These are phyloP conservation scores for Neodiprion fabricii DNA, from an alignment of 1,140 invertebrate species.

Conservation along the genomic window DNA sequence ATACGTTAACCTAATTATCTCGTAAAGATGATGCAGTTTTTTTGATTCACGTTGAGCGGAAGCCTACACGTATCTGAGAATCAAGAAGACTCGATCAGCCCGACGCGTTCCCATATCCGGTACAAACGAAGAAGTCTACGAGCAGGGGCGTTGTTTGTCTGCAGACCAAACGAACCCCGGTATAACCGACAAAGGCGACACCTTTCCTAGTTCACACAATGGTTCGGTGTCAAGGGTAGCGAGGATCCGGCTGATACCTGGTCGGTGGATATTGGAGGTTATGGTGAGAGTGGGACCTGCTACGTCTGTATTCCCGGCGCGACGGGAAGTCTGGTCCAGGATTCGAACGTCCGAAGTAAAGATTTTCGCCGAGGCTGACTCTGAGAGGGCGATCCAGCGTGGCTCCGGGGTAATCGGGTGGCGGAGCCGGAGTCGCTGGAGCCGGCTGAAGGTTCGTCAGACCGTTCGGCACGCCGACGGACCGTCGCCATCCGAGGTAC, in stretches of 20 bases:
- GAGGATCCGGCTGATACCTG: slow-evolving; percentile 46
- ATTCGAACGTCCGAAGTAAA: slow-evolving; percentile 22
- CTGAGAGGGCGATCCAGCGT: slow-evolving; percentile 12
- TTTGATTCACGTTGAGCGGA: no score
- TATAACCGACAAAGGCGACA: no score
- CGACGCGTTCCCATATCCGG: no score
- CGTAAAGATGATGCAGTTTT: no score
- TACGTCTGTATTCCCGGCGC: slow-evolving; percentile 42
- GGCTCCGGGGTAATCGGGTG: slow-evolving; percentile 51
- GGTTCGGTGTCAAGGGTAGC: slow-evolving; percentile 38
- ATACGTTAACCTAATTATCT: no score
- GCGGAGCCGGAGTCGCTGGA: slow-evolving; percentile 48
- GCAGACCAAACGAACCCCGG: no score
- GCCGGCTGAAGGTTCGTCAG: slow-evolving; percentile 67
- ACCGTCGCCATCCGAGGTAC: slow-evolving; percentile 75
- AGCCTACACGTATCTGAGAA: no score
- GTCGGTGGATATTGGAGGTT: slow-evolving; percentile 40
- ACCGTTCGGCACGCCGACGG: slow-evolving; percentile 62
- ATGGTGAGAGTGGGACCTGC: slow-evolving; percentile 48
- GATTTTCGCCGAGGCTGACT: slow-evolving; percentile 18
- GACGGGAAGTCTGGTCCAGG: background rate
- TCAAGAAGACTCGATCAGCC: no score
- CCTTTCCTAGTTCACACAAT: background rate
- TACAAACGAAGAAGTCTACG: no score
- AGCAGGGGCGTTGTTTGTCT: no score